Evolutionary conservation across 2,888 invertebrate species (phyloP).

Genomic region (Sphaeridia pumilis): DNA sequence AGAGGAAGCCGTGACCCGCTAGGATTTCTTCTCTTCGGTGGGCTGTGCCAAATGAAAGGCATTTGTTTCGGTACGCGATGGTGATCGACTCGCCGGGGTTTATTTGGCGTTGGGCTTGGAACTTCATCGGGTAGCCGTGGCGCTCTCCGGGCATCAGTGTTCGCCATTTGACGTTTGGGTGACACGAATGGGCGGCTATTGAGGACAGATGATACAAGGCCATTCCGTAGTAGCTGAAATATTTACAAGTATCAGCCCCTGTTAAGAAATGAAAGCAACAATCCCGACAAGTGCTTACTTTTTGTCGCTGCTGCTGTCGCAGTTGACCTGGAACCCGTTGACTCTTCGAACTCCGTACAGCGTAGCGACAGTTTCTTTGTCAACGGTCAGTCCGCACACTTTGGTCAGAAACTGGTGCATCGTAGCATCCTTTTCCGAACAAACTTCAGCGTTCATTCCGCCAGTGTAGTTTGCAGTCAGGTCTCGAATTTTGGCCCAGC

Average conservation of each 20-base stretch:
- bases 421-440: neutral
- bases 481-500: slow-evolving; percentile 2
- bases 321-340: slow-evolving; percentile 14
- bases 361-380: neutral
- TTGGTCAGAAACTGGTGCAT: neutral
- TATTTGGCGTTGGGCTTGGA: neutral
- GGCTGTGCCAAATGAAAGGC: slow-evolving; percentile 9
- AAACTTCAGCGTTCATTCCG: neutral
- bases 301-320: neutral
- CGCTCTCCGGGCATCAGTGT: slow-evolving; percentile 6
- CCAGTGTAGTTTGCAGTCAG: slow-evolving; percentile 1
- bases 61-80: slow-evolving; percentile 11
- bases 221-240: slow-evolving; percentile 13
- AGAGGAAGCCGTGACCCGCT: slow-evolving; percentile 8
- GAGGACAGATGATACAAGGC: slow-evolving; percentile 2
- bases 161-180: slow-evolving; percentile 7
- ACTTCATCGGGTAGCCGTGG: slow-evolving; percentile 8
- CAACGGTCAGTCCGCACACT: neutral
- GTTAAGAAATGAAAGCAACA: neutral
- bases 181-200: slow-evolving; percentile 9
- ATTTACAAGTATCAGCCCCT: too few species aligned
- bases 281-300: too few species aligned
- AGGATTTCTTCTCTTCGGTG: slow-evolving; percentile 6
- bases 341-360: slow-evolving; percentile 9
- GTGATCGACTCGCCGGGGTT: neutral